Evolutionary conservation across 2,113 vertebrate genomes (phyloP).

Genomic region (Potamarius usumacintae): DNA sequence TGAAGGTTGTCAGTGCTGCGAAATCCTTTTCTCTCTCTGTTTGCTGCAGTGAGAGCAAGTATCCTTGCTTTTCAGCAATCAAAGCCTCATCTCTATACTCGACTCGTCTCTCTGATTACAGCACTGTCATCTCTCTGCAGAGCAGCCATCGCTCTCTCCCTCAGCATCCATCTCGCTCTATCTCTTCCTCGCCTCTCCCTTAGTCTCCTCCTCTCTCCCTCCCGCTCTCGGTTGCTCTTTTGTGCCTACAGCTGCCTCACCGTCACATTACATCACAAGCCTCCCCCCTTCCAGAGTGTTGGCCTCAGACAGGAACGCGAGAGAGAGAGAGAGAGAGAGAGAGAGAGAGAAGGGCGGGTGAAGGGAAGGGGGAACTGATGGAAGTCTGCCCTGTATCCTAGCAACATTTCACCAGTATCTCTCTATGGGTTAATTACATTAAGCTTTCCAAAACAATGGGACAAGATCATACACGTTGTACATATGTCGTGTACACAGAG

Average conservation of each 20-base stretch:
- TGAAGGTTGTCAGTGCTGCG: constrained; percentile 41
- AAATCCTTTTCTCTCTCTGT: constrained; percentile 13
- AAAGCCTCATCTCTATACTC: constrained; percentile 5
- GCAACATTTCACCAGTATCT: constrained; percentile 53
- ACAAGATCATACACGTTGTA: neutral
- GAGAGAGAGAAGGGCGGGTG: neutral
- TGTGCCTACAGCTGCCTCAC: constrained; percentile 71
- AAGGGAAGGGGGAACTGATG: constrained; percentile 30
- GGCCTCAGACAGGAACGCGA: constrained; percentile 32
- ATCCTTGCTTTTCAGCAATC: constrained; percentile 7
- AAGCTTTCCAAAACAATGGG: constrained; percentile 19
- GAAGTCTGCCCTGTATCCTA: constrained; percentile 52
- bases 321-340: neutral
- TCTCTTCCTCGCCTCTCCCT: constrained; percentile 27
- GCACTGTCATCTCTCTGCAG: constrained; percentile 40
- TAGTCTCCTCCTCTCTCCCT: constrained; percentile 37
- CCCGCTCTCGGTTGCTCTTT: constrained; percentile 46
- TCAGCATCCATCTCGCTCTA: constrained; percentile 19
- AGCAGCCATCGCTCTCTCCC: constrained; percentile 29
- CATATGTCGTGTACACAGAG: neutral
- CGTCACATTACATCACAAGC: constrained; percentile 69
- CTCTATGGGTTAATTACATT: constrained; percentile 44
- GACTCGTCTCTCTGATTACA: constrained; percentile 30
- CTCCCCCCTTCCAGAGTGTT: constrained; percentile 41
- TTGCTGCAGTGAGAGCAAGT: neutral